Percentiles rank a stretch among this genome's conserved stretches.
These are phyloP conservation scores for Datnioides undecimradiatus DNA, from an alignment of 2,113 vertebrate genomes.

Conservation along the genomic window DNA sequence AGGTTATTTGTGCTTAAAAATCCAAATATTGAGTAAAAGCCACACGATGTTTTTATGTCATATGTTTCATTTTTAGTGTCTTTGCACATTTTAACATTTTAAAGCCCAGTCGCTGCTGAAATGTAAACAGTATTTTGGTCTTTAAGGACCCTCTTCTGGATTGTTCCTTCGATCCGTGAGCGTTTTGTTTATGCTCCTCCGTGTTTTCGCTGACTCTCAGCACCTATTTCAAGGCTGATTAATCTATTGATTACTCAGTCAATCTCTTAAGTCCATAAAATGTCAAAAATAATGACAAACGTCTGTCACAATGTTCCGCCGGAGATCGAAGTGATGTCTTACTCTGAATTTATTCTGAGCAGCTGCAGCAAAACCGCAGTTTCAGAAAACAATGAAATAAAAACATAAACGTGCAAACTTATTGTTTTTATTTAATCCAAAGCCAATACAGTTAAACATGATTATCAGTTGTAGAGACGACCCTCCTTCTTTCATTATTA, in stretches of 20 bases:
- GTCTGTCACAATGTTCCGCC: not conserved
- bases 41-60: too few species aligned
- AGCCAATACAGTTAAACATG: not conserved
- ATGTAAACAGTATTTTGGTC: too few species aligned
- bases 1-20: too few species aligned
- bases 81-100: not conserved
- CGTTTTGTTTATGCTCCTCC: constrained; percentile 15
- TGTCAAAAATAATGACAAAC: constrained; percentile 44
- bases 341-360: constrained; percentile 2
- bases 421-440: too few species aligned
- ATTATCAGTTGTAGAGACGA: not conserved
- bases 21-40: too few species aligned
- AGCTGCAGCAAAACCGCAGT: not conserved
- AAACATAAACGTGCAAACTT: too few species aligned
- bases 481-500: not conserved
- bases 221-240: constrained; percentile 38
- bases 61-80: not conserved
- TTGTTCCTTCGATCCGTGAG: not conserved
- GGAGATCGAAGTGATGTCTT: not conserved
- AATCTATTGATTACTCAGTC: constrained; percentile 45
- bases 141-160: too few species aligned
- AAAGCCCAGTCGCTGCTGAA: too few species aligned
- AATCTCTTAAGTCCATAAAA: constrained; percentile 40
- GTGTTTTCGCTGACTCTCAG: constrained; percentile 30
- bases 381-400: too few species aligned